Base-by-base conservation (phyloP, 1,140 invertebrate species). In the Telenomus remus region DNA sequence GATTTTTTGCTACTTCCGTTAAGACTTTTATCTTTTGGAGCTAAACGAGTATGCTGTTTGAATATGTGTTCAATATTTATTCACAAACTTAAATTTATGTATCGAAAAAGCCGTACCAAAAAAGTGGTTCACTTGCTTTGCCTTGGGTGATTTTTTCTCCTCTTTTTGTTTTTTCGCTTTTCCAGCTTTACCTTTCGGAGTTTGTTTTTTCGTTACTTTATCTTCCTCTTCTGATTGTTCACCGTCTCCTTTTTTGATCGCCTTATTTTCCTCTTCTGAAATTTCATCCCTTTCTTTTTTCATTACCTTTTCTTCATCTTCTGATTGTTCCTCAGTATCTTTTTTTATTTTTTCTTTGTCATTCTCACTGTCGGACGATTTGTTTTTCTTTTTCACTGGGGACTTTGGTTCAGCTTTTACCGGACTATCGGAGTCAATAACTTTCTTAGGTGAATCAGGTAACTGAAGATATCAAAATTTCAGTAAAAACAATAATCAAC, bases 21-120 rank as follows among this genome's bases (percentile, higher is more conserved):
- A 13, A 65, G 42, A 44, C 13, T 75, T 56, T 82, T 84, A 63
- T 76, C 16, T 48, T 80, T 84, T 43, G 68, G 12, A 12, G 68
- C 78, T 83, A 27, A 14, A 70, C 68, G 13, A 47, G 8, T 27
- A 27, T 27, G 3, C 37, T 39, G 9, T 39, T n/a, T 39, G 9
- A 2, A 4, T 39, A 39, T 9, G 9, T 4, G 1, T 39, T 39
- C 9, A 39, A 15, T 15, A 59, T 35, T 3, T 27, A 27, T 44
- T 33, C 33, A 1, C 7, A 34, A 16, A 34, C 16, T 16, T 47
- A 47, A 39, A 4, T 39, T 39, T 35, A 10, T 6, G 10, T 35
- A 6, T 35, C 34, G 10, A 35, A 6, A 35, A 35, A 35, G 10
- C 10, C n/a, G 3, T 68, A 76, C 73, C 65, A 66, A 76, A 76